Percentiles rank a stretch among this genome's conserved stretches.
Conservation (phyloP, 2,888 invertebrate species). For the Drosophila leonis region DNA sequence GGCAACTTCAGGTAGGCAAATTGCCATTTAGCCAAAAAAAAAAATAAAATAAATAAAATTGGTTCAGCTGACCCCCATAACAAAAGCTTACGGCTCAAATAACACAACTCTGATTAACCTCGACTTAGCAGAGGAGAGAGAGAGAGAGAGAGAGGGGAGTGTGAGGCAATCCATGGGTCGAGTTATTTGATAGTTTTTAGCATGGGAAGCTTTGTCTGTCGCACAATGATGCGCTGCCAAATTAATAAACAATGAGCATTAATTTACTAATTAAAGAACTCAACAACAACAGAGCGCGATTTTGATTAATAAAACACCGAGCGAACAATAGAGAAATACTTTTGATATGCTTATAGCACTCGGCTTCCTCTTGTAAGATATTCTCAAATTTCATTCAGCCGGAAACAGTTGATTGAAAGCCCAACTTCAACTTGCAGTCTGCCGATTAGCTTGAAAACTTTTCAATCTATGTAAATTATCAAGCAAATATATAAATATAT, state of each 20-base stretch:
- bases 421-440: background rate
- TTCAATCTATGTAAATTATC: background rate
- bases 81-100: slow-evolving; percentile 56
- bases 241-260: slow-evolving; percentile 85
- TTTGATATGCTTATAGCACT: slow-evolving; percentile 1
- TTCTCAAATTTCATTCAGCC: slow-evolving; percentile 73
- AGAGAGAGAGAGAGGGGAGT: background rate
- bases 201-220: slow-evolving; percentile 4
- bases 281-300: slow-evolving; percentile 58
- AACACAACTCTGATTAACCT: slow-evolving; percentile 73
- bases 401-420: slow-evolving; percentile 64
- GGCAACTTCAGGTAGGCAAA: slow-evolving; percentile 89
- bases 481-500: background rate
- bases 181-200: slow-evolving; percentile 66
- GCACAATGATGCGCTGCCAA: slow-evolving; percentile 61
- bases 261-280: slow-evolving; percentile 85
- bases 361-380: slow-evolving; percentile 58
- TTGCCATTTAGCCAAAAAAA: slow-evolving; percentile 36
- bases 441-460: slow-evolving; percentile 23
- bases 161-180: background rate
- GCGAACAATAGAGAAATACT: slow-evolving; percentile 56
- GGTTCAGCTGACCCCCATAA: background rate
- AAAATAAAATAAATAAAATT: background rate
- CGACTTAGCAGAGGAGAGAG: slow-evolving; percentile 16
- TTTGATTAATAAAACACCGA: slow-evolving; percentile 83